These are phyloP conservation scores for Falco cherrug DNA, from an alignment of 2,797 vertebrate genomes.

Conservation along the genomic window DNA sequence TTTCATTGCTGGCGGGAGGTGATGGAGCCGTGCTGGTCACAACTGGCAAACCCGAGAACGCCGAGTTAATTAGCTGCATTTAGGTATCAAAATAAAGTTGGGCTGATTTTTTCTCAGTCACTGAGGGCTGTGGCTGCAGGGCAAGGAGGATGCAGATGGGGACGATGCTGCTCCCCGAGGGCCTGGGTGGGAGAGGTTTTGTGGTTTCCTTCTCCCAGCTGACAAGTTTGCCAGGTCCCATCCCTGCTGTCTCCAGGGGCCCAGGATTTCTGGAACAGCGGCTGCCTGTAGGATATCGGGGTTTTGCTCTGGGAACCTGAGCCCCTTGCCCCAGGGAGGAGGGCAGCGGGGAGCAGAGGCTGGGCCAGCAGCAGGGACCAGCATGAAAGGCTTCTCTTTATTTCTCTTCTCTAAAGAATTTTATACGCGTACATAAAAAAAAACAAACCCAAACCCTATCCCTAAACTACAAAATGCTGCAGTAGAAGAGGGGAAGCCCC, in stretches of 20 bases:
- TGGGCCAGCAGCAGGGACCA: not conserved
- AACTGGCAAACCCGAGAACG: not conserved
- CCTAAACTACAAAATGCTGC: not conserved
- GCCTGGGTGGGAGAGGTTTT: not conserved
- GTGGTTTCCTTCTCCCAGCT: not conserved
- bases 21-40: not conserved
- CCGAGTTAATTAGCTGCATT: not conserved
- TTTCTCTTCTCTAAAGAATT: not conserved
- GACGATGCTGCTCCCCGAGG: not conserved
- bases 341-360: not conserved
- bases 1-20: not conserved
- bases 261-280: not conserved
- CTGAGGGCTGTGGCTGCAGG: not conserved
- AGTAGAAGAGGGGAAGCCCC: not conserved
- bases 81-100: not conserved
- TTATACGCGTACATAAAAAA: not conserved
- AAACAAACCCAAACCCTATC: not conserved
- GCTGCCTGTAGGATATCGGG: accelerated
- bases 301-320: not conserved
- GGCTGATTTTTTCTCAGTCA: not conserved
- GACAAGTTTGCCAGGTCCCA: not conserved
- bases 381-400: not conserved
- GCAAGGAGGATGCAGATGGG: not conserved
- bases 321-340: not conserved
- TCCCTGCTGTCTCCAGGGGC: accelerated